Evolutionary conservation across 2,888 invertebrate species (phyloP).

Genomic region (Papilio elwesi): DNA sequence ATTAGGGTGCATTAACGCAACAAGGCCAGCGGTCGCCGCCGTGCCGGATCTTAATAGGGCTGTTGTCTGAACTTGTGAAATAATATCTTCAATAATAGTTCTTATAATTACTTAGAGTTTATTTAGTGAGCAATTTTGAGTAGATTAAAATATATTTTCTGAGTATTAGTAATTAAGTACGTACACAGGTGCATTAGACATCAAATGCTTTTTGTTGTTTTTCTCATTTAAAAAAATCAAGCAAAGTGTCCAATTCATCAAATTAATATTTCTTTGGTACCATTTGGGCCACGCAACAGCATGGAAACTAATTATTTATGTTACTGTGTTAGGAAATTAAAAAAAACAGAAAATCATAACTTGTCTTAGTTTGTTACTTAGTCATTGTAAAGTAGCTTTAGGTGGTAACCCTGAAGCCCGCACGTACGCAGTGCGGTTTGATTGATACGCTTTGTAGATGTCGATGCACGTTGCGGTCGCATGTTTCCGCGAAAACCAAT

Average conservation of each 20-base stretch:
- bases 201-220: too few species aligned
- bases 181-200: too few species aligned
- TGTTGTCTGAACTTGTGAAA: constrained; percentile 4
- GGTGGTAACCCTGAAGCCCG: constrained; percentile 29
- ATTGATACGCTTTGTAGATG: constrained; percentile 54
- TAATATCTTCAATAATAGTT: neutral
- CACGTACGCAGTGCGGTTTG: constrained; percentile 62
- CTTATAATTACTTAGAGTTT: neutral
- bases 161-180: too few species aligned
- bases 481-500: constrained; percentile 60
- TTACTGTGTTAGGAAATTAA: too few species aligned
- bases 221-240: too few species aligned
- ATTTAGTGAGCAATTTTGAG: too few species aligned
- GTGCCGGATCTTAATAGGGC: constrained; percentile 46
- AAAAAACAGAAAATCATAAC: neutral
- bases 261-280: too few species aligned
- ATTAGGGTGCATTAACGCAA: constrained; percentile 82
- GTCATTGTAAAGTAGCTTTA: neutral
- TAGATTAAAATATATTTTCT: too few species aligned
- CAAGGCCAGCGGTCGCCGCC: constrained; percentile 53
- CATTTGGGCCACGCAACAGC: too few species aligned
- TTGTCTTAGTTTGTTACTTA: neutral
- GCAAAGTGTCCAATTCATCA: too few species aligned
- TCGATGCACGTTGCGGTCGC: constrained; percentile 66
- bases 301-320: too few species aligned